Conservation (phyloP, 1,140 invertebrate genomes). For the Carposina sasakii region DNA sequence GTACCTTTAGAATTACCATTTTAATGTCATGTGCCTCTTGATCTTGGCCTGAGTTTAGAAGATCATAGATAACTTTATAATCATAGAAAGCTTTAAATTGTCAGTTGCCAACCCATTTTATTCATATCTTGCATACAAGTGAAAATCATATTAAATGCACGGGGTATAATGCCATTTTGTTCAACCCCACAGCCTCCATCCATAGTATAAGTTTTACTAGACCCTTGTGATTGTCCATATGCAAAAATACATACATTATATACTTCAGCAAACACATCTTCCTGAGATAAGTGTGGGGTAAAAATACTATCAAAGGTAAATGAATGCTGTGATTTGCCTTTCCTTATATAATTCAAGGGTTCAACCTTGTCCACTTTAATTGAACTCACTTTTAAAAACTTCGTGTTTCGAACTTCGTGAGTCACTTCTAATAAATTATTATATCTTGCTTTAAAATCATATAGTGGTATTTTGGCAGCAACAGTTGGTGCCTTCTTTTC, state of each 20-base stretch:
- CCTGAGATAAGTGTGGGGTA: constrained; percentile 78
- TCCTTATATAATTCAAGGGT: constrained; percentile 54
- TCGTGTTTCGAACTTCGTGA: too few species aligned
- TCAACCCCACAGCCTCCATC: constrained; percentile 75
- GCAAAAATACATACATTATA: constrained; percentile 95
- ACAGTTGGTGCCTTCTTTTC: constrained; percentile 44
- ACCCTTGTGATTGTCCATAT: constrained; percentile 96
- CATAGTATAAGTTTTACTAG: constrained; percentile 93
- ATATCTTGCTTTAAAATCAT: constrained; percentile 75
- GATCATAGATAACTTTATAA: too few species aligned
- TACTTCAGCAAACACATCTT: constrained; percentile 80
- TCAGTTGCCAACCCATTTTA: constrained; percentile 83
- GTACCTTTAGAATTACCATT: too few species aligned
- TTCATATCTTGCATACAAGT: constrained; percentile 80
- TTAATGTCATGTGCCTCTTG: too few species aligned
- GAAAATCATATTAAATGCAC: constrained; percentile 86
- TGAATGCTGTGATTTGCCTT: constrained; percentile 74
- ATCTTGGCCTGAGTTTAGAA: too few species aligned
- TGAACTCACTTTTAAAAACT: constrained; percentile 69
- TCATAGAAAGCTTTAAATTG: too few species aligned
- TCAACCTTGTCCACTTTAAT: constrained; percentile 79
- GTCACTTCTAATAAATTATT: constrained; percentile 74
- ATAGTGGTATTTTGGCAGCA: constrained; percentile 69
- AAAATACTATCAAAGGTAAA: constrained; percentile 90
- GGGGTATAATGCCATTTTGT: constrained; percentile 83